phyloP scores from a whole-genome alignment of 2,113 vertebrate species.

The Cottus gobio region DNA sequence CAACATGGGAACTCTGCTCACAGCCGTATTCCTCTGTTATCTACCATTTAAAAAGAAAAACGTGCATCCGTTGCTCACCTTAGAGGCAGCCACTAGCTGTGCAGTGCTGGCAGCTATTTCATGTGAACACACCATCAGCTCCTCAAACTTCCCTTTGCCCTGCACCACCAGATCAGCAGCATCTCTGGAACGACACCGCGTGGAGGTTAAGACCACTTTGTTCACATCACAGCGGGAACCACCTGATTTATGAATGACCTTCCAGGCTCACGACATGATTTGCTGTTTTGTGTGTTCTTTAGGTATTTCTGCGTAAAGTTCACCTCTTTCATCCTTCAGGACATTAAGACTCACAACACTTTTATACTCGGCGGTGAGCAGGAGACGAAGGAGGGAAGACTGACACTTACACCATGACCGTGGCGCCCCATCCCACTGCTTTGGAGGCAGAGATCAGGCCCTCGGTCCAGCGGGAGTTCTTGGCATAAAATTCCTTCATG shows the following conservation, averaged over 20 bases:
- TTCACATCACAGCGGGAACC: slow-evolving; percentile 35
- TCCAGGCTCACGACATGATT: neutral
- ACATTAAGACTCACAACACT: neutral
- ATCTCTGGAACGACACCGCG: slow-evolving; percentile 81
- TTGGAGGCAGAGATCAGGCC: slow-evolving; percentile 97
- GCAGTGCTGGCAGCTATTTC: slow-evolving; percentile 97
- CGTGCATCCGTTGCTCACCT: slow-evolving; percentile 80
- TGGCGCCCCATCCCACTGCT: slow-evolving; percentile 98
- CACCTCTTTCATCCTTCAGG: neutral
- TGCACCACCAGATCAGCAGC: slow-evolving; percentile 95
- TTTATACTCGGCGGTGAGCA: neutral
- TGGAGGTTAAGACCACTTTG: neutral
- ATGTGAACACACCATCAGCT: slow-evolving; percentile 96
- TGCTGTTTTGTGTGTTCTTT: neutral
- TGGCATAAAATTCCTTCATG: slow-evolving; percentile 96
- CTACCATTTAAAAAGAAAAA: neutral
- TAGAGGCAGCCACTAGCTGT: slow-evolving; percentile 96
- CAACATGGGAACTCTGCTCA: neutral
- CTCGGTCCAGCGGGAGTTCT: slow-evolving; percentile 98
- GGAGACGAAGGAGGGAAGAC: neutral
- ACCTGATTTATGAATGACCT: neutral
- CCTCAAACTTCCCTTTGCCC: slow-evolving; percentile 95
- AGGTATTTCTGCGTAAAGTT: neutral
- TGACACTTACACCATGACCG: slow-evolving; percentile 94
- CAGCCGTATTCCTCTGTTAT: too few species aligned